Evolutionary conservation across 2,113 vertebrate species (phyloP).

Genomic region (Embiotoca jacksoni): DNA sequence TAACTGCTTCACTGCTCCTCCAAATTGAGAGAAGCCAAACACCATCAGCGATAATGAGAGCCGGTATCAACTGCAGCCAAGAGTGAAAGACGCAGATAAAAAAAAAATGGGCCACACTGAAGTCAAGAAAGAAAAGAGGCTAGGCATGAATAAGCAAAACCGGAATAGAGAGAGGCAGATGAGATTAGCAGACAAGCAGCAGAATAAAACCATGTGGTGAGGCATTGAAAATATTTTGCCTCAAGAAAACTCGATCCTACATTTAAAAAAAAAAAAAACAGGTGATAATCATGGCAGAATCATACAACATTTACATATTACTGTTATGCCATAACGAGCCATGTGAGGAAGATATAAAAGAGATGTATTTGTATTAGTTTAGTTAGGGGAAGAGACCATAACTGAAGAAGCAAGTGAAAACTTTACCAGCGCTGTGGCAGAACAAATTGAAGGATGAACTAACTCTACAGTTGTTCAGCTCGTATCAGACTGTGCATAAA

Average conservation of each 20-base stretch:
- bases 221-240: neutral
- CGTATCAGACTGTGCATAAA: no score
- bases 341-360: no score
- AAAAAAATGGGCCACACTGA: constrained; percentile 37
- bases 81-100: neutral
- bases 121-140: constrained; percentile 29
- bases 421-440: no score
- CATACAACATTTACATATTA: no score
- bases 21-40: constrained; percentile 24
- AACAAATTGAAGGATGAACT: no score
- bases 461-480: no score
- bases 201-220: neutral
- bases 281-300: no score
- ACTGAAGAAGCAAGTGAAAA: no score
- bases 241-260: neutral
- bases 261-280: neutral
- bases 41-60: constrained; percentile 33
- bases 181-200: neutral
- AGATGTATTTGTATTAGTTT: no score
- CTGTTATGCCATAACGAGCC: no score
- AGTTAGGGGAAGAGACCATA: no score
- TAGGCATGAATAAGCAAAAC: constrained; percentile 17
- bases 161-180: neutral
- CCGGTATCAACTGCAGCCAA: constrained; percentile 21
- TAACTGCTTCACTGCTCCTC: neutral